Evolutionary conservation across 2,113 vertebrate genomes (phyloP), one percentile per base, ranked within the genome.

Genomic region (Toxotes chatareus): DNA sequence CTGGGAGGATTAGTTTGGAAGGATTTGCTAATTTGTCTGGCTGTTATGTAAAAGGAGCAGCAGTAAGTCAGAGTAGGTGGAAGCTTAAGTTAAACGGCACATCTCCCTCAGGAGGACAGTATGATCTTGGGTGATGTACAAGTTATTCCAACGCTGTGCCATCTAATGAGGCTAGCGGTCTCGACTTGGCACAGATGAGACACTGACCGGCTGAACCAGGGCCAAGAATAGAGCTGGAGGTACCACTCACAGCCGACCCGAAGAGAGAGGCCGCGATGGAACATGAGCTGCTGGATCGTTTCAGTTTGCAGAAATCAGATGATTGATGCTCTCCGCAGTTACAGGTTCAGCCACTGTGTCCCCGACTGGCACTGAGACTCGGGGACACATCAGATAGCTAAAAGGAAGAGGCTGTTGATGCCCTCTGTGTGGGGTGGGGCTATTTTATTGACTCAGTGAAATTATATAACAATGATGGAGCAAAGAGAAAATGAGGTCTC

Each of bases 41-140:
- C 32, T 67, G 55, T 93, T 91, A 86, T 49, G 81, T 91, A 90
- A 93, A 87, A 31, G 38, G 17, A 56, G 64, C 71, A 59, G 62
- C 27, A 0, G 73, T 47, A 32, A 51, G 13, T 47, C 36, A 3
- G 40, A 73, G 49, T 80, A 57, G 68, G 81, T 49, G 63, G 46
- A 53, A 36, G 0, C 61, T n/a, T 4, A 34, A 70, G 44, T n/a
- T 1, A 74, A 69, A 0, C 4, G 40, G 65, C 11, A 0, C 32
- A 16, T 47, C 27, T 71, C 60, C 53, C n/a, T 2, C 0, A 32
- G 57, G 46, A 69, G 56, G 34, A 69, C 68, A 0, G 9, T 4
- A 12, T 44, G 73, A 47, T 76, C 71, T 65, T 19, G 7, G 16
- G 6, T 7, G 77, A 5, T 32, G 3, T 3, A 7, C n/a, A 31